Conservation (phyloP, 2,888 invertebrate genomes). For the Drosophila infuscata region DNA sequence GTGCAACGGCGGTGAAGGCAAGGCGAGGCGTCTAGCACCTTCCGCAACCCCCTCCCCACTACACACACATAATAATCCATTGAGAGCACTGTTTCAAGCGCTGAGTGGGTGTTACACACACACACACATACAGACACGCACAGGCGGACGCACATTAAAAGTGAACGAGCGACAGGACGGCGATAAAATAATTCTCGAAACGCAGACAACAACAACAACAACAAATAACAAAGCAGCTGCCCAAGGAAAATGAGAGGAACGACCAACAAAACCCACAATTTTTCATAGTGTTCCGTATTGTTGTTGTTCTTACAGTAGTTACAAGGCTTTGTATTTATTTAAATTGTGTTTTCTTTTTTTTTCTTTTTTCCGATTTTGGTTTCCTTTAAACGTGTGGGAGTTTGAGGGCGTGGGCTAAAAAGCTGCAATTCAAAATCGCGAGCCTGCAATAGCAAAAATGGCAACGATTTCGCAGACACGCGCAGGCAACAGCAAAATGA, state of each 20-base stretch:
- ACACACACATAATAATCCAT: slow-evolving; percentile 15
- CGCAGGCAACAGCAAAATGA: neutral
- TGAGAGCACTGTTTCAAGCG: slow-evolving; percentile 11
- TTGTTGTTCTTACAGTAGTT: neutral
- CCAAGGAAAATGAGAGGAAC: neutral
- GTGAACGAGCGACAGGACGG: slow-evolving; percentile 7
- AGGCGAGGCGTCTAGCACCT: slow-evolving; percentile 61
- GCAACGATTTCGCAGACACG: neutral
- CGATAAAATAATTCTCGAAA: slow-evolving; percentile 29
- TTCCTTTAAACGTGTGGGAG: neutral
- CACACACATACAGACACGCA: neutral
- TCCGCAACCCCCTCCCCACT: neutral
- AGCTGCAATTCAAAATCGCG: neutral
- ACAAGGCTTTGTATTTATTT: slow-evolving; percentile 1
- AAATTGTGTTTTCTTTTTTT: neutral
- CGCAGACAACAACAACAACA: slow-evolving; percentile 25
- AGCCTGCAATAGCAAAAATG: neutral
- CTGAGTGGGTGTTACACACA: slow-evolving; percentile 35
- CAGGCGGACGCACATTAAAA: neutral
- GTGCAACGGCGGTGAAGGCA: slow-evolving; percentile 56
- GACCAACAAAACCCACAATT: neutral
- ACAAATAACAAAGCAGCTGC: slow-evolving; percentile 32
- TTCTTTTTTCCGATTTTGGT: neutral
- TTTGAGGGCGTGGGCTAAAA: slow-evolving; percentile 4
- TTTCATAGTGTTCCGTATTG: neutral